Percentiles rank a stretch among this genome's conserved stretches.
phyloP scores from a whole-genome alignment of 2,888 invertebrate genomes.

The Papilio elwesi region DNA sequence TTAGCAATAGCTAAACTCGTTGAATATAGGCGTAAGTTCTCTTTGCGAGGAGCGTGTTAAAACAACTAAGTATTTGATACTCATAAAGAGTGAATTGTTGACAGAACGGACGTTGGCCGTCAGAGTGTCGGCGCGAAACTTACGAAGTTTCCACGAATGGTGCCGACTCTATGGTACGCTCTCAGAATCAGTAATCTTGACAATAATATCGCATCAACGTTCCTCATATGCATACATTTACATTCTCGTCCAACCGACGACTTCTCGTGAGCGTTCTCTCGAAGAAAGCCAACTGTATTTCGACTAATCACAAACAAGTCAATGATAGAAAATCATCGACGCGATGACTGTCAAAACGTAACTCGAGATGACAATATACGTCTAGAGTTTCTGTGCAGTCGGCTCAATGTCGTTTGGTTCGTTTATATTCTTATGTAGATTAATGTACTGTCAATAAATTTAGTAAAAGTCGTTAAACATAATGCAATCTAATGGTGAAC shows the following conservation, averaged over 20 bases:
- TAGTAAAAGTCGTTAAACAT: constrained; percentile 63
- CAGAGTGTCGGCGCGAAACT: constrained; percentile 62
- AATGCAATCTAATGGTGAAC: constrained; percentile 57
- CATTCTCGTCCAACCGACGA: neutral
- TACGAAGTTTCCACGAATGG: constrained; percentile 60
- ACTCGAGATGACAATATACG: constrained; percentile 41
- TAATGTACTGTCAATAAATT: constrained; percentile 62
- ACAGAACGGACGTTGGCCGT: constrained; percentile 57
- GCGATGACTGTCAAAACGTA: constrained; percentile 34
- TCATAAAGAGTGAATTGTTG: constrained; percentile 52
- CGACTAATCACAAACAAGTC: constrained; percentile 5
- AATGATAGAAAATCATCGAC: neutral
- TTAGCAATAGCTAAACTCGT: no score
- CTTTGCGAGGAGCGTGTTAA: constrained; percentile 15
- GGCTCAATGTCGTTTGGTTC: constrained; percentile 53
- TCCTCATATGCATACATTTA: constrained; percentile 8
- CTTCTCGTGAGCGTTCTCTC: constrained; percentile 34
- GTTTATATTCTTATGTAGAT: constrained; percentile 52
- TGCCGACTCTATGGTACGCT: constrained; percentile 61
- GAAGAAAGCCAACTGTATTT: constrained; percentile 34
- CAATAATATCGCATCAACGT: constrained; percentile 55
- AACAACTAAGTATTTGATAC: constrained; percentile 47
- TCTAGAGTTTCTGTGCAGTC: constrained; percentile 43
- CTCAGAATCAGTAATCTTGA: constrained; percentile 66
- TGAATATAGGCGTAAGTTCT: no score